Conservation (phyloP, 2,113 vertebrate species). For the Eulemur rufifrons region DNA sequence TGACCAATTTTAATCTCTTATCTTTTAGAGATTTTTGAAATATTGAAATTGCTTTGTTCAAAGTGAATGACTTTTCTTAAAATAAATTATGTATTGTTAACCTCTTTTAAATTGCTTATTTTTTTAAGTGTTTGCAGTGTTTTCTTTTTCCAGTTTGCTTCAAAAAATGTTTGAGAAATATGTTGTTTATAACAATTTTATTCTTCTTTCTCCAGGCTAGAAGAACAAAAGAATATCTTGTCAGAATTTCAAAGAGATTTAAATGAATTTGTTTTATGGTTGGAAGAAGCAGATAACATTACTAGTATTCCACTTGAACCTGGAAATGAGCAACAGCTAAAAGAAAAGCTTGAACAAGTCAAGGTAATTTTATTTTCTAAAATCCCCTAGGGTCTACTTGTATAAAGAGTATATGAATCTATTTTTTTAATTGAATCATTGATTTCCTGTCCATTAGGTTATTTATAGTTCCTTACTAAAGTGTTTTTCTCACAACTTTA, state of each 20-base stretch:
- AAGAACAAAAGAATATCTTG: conserved; percentile 88
- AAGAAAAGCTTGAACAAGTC: conserved; percentile 90
- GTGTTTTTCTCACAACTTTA: conserved; percentile 22
- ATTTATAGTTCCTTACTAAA: conserved; percentile 4
- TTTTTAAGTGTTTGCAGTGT: neutral
- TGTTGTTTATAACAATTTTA: conserved; percentile 42
- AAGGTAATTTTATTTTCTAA: conserved; percentile 87
- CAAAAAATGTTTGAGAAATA: conserved; percentile 18
- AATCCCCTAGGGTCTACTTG: neutral
- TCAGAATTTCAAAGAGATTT: conserved; percentile 90
- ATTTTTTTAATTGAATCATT: conserved; percentile 46
- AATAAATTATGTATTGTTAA: neutral
- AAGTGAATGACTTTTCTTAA: conserved; percentile 18
- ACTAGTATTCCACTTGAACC: conserved; percentile 84
- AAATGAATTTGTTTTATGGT: conserved; percentile 91
- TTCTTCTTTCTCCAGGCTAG: conserved; percentile 84
- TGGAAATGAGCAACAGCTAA: conserved; percentile 91
- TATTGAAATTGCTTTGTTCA: neutral
- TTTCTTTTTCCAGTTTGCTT: conserved; percentile 24
- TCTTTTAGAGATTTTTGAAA: neutral
- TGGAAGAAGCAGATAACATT: conserved; percentile 88
- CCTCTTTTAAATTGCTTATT: neutral
- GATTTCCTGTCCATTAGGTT: conserved; percentile 1
- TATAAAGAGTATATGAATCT: conserved; percentile 24
- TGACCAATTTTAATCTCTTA: neutral